phyloP scores from a whole-genome alignment of 2,888 invertebrate genomes.

The Kryphioiulus occultus region DNA sequence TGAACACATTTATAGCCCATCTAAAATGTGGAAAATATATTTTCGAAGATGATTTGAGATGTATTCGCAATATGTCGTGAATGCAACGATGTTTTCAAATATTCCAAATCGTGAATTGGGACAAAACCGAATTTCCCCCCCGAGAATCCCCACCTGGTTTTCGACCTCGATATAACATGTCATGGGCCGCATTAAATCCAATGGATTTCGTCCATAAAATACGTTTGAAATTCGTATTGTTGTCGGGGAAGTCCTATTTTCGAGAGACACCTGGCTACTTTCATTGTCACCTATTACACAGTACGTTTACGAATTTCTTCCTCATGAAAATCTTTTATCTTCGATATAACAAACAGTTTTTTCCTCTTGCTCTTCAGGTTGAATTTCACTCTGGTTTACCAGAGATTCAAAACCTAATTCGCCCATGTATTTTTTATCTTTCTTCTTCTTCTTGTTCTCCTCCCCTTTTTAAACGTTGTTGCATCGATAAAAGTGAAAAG shows the following conservation, averaged over 20 bases:
- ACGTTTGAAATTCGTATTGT: background rate
- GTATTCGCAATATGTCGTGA: background rate
- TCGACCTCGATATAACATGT: background rate
- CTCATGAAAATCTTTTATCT: background rate
- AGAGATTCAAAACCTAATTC: background rate
- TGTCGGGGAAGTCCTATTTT: background rate
- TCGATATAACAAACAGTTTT: background rate
- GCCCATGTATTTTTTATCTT: background rate
- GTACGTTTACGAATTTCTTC: background rate
- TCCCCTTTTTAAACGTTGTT: background rate
- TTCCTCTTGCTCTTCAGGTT: background rate
- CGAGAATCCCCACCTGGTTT: background rate
- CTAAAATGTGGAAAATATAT: no score
- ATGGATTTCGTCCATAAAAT: slow-evolving; percentile 17
- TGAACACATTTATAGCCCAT: no score
- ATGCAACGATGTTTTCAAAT: background rate
- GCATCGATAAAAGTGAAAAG: background rate
- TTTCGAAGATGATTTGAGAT: no score
- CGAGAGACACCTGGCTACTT: background rate
- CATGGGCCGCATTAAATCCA: background rate
- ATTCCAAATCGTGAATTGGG: background rate
- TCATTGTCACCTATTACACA: background rate
- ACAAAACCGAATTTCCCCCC: background rate
- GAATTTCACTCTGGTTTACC: background rate
- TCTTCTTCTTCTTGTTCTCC: no score